Evolutionary conservation across 2,797 vertebrate genomes (phyloP).

Genomic region (Aulostomus chinensis): DNA sequence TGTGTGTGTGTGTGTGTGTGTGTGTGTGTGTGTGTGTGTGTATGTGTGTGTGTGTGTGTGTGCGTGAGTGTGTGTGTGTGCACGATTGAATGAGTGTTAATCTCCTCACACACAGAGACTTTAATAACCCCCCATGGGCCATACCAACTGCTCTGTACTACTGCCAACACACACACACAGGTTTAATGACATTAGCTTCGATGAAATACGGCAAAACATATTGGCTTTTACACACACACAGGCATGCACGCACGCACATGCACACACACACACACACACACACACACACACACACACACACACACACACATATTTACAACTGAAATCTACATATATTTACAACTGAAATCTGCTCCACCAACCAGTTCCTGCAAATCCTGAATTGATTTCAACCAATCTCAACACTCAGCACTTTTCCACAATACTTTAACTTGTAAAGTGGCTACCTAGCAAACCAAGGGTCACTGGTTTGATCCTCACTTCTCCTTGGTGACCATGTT

Average conservation of each 20-base stretch:
- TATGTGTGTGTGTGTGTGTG: constrained; percentile 27
- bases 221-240: constrained; percentile 46
- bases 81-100: constrained; percentile 63
- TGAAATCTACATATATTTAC: constrained; percentile 24
- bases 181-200: constrained; percentile 71
- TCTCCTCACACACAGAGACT: constrained; percentile 71
- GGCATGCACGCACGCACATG: background rate
- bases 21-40: constrained; percentile 35
- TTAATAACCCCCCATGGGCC: constrained; percentile 72
- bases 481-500: too few relatives aligned
- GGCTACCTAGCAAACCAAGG: too few relatives aligned
- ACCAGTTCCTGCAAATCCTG: too few relatives aligned
- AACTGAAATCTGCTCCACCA: constrained; percentile 44
- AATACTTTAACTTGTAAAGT: too few relatives aligned
- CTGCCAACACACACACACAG: constrained; percentile 58
- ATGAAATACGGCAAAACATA: constrained; percentile 70
- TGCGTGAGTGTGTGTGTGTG: too few relatives aligned
- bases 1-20: constrained; percentile 28
- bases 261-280: constrained; percentile 2
- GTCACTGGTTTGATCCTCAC: too few relatives aligned
- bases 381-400: too few relatives aligned
- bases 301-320: background rate
- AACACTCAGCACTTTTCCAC: too few relatives aligned
- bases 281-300: constrained; percentile 10
- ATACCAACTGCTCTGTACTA: constrained; percentile 71